A percentile compares a stretch with the other conserved stretches of the same genome.
Conservation (phyloP, 1,140 invertebrate genomes). For the Galendromus occidentalis region DNA sequence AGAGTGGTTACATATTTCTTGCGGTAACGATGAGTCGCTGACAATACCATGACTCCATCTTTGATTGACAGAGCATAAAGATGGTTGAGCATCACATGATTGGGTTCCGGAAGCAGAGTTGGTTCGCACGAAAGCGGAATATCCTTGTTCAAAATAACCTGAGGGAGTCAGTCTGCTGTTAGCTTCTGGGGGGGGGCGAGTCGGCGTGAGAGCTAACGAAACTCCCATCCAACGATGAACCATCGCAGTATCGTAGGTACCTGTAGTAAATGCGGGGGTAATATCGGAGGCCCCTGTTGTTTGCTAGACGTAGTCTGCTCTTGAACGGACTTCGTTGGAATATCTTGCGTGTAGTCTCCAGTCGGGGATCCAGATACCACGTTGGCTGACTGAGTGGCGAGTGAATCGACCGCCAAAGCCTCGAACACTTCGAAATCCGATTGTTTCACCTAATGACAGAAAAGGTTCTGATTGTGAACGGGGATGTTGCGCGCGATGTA, state of each 20-base stretch:
- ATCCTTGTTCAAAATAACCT: constrained; percentile 98
- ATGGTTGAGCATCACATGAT: constrained; percentile 98
- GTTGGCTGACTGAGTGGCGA: constrained; percentile 34
- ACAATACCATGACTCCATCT: constrained; percentile 97
- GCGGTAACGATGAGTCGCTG: constrained; percentile 84
- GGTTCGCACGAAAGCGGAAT: constrained; percentile 93
- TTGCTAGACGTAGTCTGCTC: constrained; percentile 16
- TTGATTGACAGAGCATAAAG: constrained; percentile 98
- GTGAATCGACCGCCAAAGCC: constrained; percentile 77
- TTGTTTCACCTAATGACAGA: constrained; percentile 47
- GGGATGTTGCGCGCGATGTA: too few relatives aligned
- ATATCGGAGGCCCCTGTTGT: constrained; percentile 67
- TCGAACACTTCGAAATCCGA: constrained; percentile 96
- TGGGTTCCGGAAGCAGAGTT: constrained; percentile 90
- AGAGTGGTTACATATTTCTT: constrained; percentile 99
- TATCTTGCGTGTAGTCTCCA: constrained; percentile 62
- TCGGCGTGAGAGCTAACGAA: too few relatives aligned
- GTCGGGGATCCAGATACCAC: constrained; percentile 27
- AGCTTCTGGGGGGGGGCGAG: too few relatives aligned
- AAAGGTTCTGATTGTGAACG: too few relatives aligned
- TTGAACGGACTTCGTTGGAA: constrained; percentile 39
- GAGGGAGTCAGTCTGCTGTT: constrained; percentile 26
- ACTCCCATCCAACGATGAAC: too few relatives aligned
- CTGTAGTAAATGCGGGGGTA: constrained; percentile 74
- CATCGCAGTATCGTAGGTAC: too few relatives aligned